These are phyloP conservation scores for Diadophis punctatus DNA, from an alignment of 2,113 vertebrate species.

Conservation along the genomic window DNA sequence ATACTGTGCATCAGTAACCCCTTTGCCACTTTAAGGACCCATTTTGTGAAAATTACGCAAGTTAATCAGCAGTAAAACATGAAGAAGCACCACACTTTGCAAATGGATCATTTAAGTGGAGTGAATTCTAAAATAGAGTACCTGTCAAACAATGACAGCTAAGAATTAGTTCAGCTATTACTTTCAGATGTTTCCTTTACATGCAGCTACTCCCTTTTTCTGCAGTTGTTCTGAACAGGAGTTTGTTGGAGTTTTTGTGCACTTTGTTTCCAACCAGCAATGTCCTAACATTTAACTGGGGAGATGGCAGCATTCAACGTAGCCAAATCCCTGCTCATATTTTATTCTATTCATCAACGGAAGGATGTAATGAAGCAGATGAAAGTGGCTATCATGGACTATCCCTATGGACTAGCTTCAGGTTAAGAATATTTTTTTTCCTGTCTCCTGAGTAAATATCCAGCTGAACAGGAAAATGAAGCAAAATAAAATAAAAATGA, in stretches of 20 bases:
- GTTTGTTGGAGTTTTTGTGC: not conserved
- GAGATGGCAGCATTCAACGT: not conserved
- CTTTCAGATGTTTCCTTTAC: not conserved
- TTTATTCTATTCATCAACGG: not conserved
- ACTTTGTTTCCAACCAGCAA: not conserved
- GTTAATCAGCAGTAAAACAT: conserved; percentile 26
- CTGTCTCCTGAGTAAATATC: not conserved
- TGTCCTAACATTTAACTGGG: not conserved
- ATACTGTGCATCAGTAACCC: not conserved
- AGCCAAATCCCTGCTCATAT: not conserved
- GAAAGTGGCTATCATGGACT: not conserved
- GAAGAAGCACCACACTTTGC: not conserved
- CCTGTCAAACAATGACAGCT: not conserved
- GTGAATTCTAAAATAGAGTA: not conserved
- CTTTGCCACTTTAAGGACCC: not conserved
- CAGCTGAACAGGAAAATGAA: not conserved
- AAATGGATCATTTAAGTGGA: not conserved
- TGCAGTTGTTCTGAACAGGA: not conserved
- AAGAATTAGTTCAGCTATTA: not conserved
- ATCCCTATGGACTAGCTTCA: not conserved
- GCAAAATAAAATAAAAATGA: not conserved
- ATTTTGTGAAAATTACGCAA: conserved; percentile 13
- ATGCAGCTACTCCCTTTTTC: not conserved
- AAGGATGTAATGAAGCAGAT: not conserved
- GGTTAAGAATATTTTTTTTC: not conserved